Base-by-base conservation (phyloP, 2,888 invertebrate genomes). In the Thumatha senex region DNA sequence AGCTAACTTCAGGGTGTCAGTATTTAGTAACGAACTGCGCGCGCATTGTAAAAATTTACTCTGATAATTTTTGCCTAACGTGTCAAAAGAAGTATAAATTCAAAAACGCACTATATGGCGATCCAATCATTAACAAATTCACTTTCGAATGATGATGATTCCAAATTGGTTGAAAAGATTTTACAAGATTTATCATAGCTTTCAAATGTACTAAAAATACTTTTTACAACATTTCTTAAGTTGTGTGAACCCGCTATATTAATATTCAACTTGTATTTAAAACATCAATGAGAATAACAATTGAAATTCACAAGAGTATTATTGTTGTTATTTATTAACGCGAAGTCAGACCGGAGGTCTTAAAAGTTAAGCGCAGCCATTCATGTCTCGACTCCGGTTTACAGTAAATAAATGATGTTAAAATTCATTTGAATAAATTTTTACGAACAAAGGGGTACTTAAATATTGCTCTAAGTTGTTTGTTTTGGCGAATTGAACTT, bases 401-500 rank as follows among this genome's bases (percentile, higher is more conserved):
- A 41, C 18, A 48, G 51, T 46, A 39, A 61, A 63, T 49, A 62
- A 61, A 52, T 40, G 40, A 46, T 34, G 29, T 33, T 35, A 30
- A 41, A 47, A 47, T 58, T 59, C 61, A 60, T 67, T 62, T 69
- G 63, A 65, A 35, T 24, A 24, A 35, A 39, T 46, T 39, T 12
- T 39, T 46, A 46, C 18, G 12, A 46, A 31, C 12, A 29, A 29
- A 33, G 31, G 0, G 10, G n/a, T 24, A 4, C 5, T 24, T 24
- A 24, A 24, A 5, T 24, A 24, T 24, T 24, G 18, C 18, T 24
- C 5, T 2, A 24, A 24, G 18, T 24, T 24, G 18, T 24, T n/a
- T n/a, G n/a, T n/a, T n/a, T n/a, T n/a, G 5, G 18, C 2, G 18
- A 5, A 5, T 24, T 24, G 18, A 24, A 24, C 18, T 24, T 24